A percentile compares a stretch with the other conserved stretches of the same genome.
Evolutionary conservation across 2,888 invertebrate genomes (phyloP).

Genomic region (Lycia hirtaria): DNA sequence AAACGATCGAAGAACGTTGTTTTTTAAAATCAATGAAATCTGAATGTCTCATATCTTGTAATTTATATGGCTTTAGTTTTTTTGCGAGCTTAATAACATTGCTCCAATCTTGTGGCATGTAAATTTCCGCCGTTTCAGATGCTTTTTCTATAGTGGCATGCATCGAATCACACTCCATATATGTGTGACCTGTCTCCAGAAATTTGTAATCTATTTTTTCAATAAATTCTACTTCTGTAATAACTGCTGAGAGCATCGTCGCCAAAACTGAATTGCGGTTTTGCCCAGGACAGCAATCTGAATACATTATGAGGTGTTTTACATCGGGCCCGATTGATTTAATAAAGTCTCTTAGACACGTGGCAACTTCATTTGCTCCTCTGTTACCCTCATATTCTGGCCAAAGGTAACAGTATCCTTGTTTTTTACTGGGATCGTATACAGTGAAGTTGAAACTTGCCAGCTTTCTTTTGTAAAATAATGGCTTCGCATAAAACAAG

Average conservation of each 20-base stretch:
- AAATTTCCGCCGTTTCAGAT: conserved; percentile 31
- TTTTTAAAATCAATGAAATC: conserved; percentile 21
- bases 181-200: conserved; percentile 21
- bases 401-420: too few relatives aligned
- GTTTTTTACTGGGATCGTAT: too few relatives aligned
- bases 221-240: conserved; percentile 9
- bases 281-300: conserved; percentile 29
- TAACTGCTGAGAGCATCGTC: conserved; percentile 18
- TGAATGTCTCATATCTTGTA: conserved; percentile 20
- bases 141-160: conserved; percentile 27
- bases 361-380: too few relatives aligned
- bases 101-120: conserved; percentile 29
- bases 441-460: too few relatives aligned
- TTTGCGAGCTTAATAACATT: conserved; percentile 7
- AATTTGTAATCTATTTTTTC: conserved; percentile 23
- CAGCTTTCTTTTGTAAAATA: too few relatives aligned
- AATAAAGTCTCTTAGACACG: too few relatives aligned
- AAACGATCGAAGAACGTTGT: conserved; percentile 6
- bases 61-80: conserved; percentile 5
- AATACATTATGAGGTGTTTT: conserved; percentile 26
- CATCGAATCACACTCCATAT: conserved; percentile 23
- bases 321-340: too few relatives aligned
- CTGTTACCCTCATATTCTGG: too few relatives aligned
- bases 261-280: conserved; percentile 28
- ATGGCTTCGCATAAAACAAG: too few relatives aligned